phyloP scores from a whole-genome alignment of 1,140 invertebrate species.

The Chlorops oryzae region DNA sequence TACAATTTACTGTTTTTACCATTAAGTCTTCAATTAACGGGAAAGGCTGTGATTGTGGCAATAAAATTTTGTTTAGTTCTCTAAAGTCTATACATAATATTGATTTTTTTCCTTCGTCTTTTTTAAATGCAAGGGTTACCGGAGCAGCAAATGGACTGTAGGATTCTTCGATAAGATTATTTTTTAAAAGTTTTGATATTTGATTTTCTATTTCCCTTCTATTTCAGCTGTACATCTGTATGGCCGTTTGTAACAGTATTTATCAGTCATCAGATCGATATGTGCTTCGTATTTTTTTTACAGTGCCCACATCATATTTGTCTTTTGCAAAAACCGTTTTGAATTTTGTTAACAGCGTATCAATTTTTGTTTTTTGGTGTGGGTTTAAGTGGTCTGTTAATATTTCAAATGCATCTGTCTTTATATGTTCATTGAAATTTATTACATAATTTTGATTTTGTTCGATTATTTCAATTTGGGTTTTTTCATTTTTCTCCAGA shows the following conservation, averaged over 20 bases:
- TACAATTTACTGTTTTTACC: constrained; percentile 34
- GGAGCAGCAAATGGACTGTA: constrained; percentile 42
- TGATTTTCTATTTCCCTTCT: constrained; percentile 42
- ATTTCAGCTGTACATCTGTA: constrained; percentile 37
- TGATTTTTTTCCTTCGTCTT: constrained; percentile 34
- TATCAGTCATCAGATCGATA: constrained; percentile 38
- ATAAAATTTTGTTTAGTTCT: constrained; percentile 41
- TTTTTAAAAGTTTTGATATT: constrained; percentile 36
- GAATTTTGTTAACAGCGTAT: constrained; percentile 27
- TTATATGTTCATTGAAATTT: constrained; percentile 40
- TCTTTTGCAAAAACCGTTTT: constrained; percentile 41
- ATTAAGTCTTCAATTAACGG: constrained; percentile 38
- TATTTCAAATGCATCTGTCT: constrained; percentile 5
- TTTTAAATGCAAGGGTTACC: constrained; percentile 40
- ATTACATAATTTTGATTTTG: not conserved
- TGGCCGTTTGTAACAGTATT: constrained; percentile 37
- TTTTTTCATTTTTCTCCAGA: not conserved
- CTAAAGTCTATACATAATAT: constrained; percentile 42
- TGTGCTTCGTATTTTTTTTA: constrained; percentile 22
- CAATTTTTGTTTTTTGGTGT: constrained; percentile 27
- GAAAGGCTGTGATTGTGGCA: constrained; percentile 41
- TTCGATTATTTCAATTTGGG: not conserved
- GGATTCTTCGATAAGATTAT: constrained; percentile 41
- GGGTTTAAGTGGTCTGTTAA: constrained; percentile 6
- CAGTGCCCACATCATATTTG: constrained; percentile 34